Percentiles rank a stretch among this genome's conserved stretches.
Evolutionary conservation across 2,113 vertebrate species (phyloP).

Genomic region (Podilymbus podiceps): DNA sequence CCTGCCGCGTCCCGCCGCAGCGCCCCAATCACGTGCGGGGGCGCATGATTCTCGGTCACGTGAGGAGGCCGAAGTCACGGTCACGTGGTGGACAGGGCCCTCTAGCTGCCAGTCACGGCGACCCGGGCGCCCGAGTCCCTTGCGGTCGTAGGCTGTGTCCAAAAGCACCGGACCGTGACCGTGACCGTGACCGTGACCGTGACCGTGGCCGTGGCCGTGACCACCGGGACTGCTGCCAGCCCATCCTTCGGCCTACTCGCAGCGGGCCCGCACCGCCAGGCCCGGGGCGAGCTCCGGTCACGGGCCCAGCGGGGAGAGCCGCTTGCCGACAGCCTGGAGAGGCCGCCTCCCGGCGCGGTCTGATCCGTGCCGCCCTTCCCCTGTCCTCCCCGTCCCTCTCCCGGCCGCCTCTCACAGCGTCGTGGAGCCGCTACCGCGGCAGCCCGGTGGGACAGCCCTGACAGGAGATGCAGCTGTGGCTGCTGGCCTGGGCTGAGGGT

Average conservation of each 20-base stretch:
- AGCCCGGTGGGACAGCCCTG: no score
- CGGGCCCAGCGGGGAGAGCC: neutral
- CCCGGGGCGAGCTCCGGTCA: neutral
- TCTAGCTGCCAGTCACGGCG: neutral
- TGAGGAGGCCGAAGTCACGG: neutral
- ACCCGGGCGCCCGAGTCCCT: neutral
- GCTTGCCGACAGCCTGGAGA: neutral
- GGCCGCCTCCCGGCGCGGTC: neutral
- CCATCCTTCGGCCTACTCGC: neutral
- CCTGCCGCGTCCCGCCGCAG: neutral
- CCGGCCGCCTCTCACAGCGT: no score
- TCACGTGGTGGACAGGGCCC: neutral
- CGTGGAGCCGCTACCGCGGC: neutral
- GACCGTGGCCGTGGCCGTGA: no score
- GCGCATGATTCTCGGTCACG: neutral
- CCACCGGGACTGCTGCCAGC: neutral
- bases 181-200: no score
- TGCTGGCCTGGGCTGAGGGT: neutral
- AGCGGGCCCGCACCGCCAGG: neutral
- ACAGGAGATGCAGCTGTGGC: no score
- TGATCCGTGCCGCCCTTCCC: no score
- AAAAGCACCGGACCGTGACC: no score
- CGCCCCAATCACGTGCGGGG: neutral
- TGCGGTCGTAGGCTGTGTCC: no score
- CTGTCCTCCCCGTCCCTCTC: neutral